These are phyloP conservation scores for Enteromius fasciolatus DNA, from an alignment of 2,797 vertebrate genomes.

Conservation along the genomic window DNA sequence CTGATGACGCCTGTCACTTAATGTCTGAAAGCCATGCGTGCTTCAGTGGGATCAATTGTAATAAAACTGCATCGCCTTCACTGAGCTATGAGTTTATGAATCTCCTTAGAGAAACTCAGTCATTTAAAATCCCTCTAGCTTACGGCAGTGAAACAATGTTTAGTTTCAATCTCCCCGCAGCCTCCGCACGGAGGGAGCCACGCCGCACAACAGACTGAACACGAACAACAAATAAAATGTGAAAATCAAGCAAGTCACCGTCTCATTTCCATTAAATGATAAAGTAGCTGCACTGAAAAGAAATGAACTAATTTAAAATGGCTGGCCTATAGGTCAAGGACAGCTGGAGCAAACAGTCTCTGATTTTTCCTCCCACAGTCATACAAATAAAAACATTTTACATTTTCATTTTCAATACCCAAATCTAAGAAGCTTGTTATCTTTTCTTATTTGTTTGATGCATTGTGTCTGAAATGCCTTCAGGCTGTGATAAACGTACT, in stretches of 20 bases:
- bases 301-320: conserved; percentile 63
- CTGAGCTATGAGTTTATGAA: conserved; percentile 60
- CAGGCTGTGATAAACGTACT: conserved; percentile 60
- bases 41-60: conserved; percentile 60
- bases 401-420: conserved; percentile 62
- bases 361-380: conserved; percentile 55
- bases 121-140: conserved; percentile 65
- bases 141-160: conserved; percentile 65
- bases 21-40: conserved; percentile 47
- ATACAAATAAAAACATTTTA: conserved; percentile 62
- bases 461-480: conserved; percentile 65
- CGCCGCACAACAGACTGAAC: conserved; percentile 50
- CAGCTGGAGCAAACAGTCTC: conserved; percentile 56
- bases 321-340: conserved; percentile 61
- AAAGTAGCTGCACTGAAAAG: conserved; percentile 59
- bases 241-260: conserved; percentile 62
- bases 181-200: conserved; percentile 35
- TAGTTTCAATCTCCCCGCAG: conserved; percentile 58
- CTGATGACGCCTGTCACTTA: conserved; percentile 61
- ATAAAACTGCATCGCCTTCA: conserved; percentile 62
- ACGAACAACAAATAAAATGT: conserved; percentile 62
- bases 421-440: conserved; percentile 63
- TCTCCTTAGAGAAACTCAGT: conserved; percentile 65
- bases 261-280: conserved; percentile 66
- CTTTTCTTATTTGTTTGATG: conserved; percentile 66